Evolutionary conservation across 2,888 invertebrate species (phyloP), one percentile per base, ranked within the genome.

Genomic region (Morpho achilles): DNA sequence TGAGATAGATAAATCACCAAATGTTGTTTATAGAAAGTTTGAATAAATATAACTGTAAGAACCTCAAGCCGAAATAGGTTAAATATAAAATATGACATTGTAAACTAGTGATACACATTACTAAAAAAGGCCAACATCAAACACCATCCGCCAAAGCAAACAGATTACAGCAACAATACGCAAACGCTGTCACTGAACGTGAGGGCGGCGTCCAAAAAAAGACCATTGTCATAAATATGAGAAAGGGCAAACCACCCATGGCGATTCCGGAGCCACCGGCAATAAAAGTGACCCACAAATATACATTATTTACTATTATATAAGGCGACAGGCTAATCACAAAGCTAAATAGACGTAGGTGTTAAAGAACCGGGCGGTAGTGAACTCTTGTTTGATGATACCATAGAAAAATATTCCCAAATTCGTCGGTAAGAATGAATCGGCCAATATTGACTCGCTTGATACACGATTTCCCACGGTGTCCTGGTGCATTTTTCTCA

Each of bases 231-330:
- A 69, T 70, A 69, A 72, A 75, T 73, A 64, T 66, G 54, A 62
- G 66, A 68, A 67, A 67, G 64, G 63, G 53, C 61, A 54, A 60
- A 77, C 89, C 89, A 88, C 89, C 89, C 88, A 88, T 86, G 88
- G 77, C 75, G 87, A 82, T 83, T 79, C 71, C 79, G 79, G 74
- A 74, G 72, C 78, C 73, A 67, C 71, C 73, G 76, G 80, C 77
- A 84, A 83, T 88, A 87, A 88, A 88, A 88, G 73, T 83, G 82
- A 80, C 78, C 84, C 82, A 82, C 87, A 84, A 89, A 88, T 85
- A 87, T 84, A 81, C 85, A 87, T 88, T 88, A 90, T 89, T 86
- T 88, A 89, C 87, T 84, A 89, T 88, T 84, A 87, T 86, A 81
- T 84, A 80, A 79, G 72, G 83, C 80, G 87, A 87, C 88, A 87